These are phyloP conservation scores for Montipora cactus DNA, from an alignment of 64 coral and sea anemone species.

Conservation along the genomic window DNA sequence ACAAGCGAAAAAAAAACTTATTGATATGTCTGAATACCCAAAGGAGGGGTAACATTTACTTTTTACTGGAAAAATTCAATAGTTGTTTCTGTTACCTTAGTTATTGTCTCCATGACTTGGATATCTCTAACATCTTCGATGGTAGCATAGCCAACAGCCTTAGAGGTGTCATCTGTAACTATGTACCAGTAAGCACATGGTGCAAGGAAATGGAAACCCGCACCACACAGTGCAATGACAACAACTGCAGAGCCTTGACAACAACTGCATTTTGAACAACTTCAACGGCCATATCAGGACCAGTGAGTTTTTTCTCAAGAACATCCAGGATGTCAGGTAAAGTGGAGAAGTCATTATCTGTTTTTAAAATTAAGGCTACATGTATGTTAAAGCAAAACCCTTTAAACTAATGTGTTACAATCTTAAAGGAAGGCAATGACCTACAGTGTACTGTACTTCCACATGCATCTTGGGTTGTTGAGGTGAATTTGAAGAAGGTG, in stretches of 20 bases:
- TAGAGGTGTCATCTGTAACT: conserved; percentile 33
- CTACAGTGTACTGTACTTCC: no score
- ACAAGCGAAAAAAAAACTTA: not conserved
- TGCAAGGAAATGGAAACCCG: conserved; percentile 47
- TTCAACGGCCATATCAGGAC: conserved; percentile 22
- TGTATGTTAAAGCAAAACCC: not conserved
- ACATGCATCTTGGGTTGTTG: not conserved
- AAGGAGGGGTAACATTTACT: not conserved
- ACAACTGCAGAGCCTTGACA: conserved; percentile 4
- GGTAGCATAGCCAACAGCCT: conserved; percentile 60
- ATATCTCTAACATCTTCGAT: conserved; percentile 48
- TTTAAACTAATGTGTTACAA: not conserved
- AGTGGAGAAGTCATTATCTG: not conserved
- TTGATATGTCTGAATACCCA: not conserved
- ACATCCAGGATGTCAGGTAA: conserved; percentile 34
- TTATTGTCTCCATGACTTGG: conserved; percentile 18
- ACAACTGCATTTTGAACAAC: conserved; percentile 30
- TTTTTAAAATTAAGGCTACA: not conserved
- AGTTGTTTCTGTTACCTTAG: conserved; percentile 29
- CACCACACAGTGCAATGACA: conserved; percentile 60
- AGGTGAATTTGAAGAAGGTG: not conserved
- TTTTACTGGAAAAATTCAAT: not conserved
- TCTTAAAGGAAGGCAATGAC: not conserved
- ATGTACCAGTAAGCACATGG: conserved; percentile 72
- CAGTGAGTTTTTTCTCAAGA: conserved; percentile 54